These are phyloP conservation scores for Manis pentadactyla DNA, from an alignment of 2,797 vertebrate genomes.

Conservation along the genomic window DNA sequence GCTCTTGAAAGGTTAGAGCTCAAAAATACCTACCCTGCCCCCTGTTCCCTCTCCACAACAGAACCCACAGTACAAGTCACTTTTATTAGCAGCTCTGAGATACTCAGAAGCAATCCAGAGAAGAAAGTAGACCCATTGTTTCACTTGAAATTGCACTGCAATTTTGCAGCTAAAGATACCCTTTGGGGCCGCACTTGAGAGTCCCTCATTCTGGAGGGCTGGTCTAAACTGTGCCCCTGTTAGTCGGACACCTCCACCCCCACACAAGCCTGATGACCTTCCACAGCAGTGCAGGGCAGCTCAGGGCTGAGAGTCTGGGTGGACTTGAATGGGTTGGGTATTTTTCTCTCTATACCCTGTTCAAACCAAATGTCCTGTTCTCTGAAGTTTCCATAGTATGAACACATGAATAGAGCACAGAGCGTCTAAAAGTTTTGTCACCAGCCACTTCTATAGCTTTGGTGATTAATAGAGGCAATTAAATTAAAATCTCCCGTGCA, in stretches of 20 bases:
- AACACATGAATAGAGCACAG: not conserved
- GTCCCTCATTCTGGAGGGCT: not conserved
- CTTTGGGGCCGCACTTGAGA: not conserved
- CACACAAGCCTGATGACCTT: not conserved
- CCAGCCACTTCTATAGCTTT: not conserved
- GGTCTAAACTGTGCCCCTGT: too few relatives aligned
- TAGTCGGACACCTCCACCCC: fast-evolving
- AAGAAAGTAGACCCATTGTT: not conserved
- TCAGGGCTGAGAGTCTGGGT: not conserved
- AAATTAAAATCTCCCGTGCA: not conserved
- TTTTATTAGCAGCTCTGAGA: constrained; percentile 1
- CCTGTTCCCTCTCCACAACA: not conserved
- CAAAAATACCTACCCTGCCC: not conserved
- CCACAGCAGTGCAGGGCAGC: not conserved
- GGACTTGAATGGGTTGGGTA: not conserved
- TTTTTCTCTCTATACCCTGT: not conserved
- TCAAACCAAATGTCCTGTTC: not conserved
- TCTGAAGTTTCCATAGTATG: not conserved
- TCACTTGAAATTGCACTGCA: not conserved
- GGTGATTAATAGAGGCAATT: not conserved
- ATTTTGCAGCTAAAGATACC: not conserved
- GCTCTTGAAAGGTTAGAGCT: not conserved
- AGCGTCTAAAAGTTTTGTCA: not conserved
- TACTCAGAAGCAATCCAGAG: not conserved
- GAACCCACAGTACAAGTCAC: not conserved